Conservation (phyloP, 2,113 vertebrate genomes). For the Perca flavescens region DNA sequence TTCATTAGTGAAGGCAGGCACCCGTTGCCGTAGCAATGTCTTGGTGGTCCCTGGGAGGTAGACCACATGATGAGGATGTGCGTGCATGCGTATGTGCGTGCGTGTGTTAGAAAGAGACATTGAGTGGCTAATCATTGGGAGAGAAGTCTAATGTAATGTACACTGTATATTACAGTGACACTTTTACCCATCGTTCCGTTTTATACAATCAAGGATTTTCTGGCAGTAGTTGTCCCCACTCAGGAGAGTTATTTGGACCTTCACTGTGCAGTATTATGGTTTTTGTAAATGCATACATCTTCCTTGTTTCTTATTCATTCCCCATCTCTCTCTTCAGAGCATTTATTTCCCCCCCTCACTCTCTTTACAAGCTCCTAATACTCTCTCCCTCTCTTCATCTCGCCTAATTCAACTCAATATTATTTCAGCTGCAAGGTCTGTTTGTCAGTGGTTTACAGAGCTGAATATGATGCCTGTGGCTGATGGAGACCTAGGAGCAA, state of each 20-base stretch:
- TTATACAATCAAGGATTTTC: conserved; percentile 22
- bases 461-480: conserved; percentile 30
- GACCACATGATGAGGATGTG: conserved; percentile 55
- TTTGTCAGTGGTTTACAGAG: conserved; percentile 19
- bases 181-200: conserved; percentile 20
- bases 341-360: not conserved
- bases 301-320: conserved; percentile 20
- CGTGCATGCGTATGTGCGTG: not conserved
- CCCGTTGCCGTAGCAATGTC: conserved; percentile 81
- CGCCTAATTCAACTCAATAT: conserved; percentile 50
- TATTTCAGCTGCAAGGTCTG: conserved; percentile 43
- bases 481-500: conserved; percentile 41
- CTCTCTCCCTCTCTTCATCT: conserved; percentile 19
- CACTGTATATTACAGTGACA: conserved; percentile 39
- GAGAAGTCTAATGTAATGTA: conserved; percentile 43
- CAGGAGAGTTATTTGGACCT: conserved; percentile 9
- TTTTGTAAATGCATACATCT: conserved; percentile 13
- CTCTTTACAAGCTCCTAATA: conserved; percentile 20
- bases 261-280: not conserved
- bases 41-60: conserved; percentile 78
- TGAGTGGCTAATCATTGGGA: conserved; percentile 27
- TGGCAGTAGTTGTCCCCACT: conserved; percentile 3
- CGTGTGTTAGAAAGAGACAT: not conserved
- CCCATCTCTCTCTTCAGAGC: not conserved
- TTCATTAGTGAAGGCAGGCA: conserved; percentile 82